Base-by-base conservation (phyloP, 2,113 vertebrate genomes). In the Urocynchramus pylzowi region DNA sequence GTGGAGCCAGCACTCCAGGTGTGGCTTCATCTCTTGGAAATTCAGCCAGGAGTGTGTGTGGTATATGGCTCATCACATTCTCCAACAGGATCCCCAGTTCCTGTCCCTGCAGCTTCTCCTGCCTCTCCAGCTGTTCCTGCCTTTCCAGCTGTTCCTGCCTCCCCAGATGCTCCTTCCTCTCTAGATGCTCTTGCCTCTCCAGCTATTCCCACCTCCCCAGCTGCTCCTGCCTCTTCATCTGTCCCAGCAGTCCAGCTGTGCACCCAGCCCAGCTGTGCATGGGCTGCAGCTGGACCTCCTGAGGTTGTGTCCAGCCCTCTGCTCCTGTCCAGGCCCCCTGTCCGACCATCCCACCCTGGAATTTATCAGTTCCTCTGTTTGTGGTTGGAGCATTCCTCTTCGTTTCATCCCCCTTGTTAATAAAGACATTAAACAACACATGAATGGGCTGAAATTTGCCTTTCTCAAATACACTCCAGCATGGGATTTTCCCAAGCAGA, bases 71-170 rank as follows among this genome's bases (percentile, higher is more conserved):
- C 42, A 28, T 15, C 14, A 13, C 2, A 7, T 63, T 31, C 13
- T 76, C 39, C 68, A 80, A 4, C 21, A 76, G 24, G 7, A 47
- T 7, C 12, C 10, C 9, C 19, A 59, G 12, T 23, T 35, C n/a
- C 70, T 49, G 13, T 22, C 18, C 33, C 73, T 73, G 22, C 31
- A 83, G 21, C 9, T 16, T 33, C 28, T 54, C 20, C 9, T 11
- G 0, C 4, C 7, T 37, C 16, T 47, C 45, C 24, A n/a, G n/a
- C n/a, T n/a, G 16, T 9, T 41, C 17, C n/a, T 3, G 0, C 15
- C 3, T 39, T 15, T n/a, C 39, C 50, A 44, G 18, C 31, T 75
- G 19, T 37, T 27, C 30, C 17, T 3, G 0, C 16, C 12, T 42
- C 41, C 5, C 26, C 20, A 39, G 44, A 7, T 31, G 5, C 16